A percentile compares a stretch with the other conserved stretches of the same genome.
These are phyloP conservation scores for Leptogaster cylindrica DNA, from an alignment of 2,888 invertebrate species.

Conservation along the genomic window DNA sequence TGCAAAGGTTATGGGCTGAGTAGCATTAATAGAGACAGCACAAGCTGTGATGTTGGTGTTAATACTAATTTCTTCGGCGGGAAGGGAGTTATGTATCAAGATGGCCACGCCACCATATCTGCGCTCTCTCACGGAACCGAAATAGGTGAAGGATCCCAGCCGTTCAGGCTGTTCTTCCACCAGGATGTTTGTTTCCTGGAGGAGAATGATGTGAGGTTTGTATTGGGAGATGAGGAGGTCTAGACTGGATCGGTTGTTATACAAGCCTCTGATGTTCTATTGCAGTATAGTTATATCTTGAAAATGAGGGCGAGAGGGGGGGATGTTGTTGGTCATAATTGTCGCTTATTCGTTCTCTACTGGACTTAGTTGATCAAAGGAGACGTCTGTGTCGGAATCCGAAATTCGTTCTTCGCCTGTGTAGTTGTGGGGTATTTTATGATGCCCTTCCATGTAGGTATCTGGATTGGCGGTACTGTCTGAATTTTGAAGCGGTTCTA, in stretches of 20 bases:
- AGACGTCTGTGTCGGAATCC: no score
- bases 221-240: not conserved
- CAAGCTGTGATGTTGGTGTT: not conserved
- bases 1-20: not conserved
- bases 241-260: not conserved
- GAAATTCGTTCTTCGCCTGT: no score
- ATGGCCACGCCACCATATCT: not conserved
- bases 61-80: not conserved
- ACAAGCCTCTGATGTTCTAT: not conserved
- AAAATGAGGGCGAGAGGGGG: not conserved
- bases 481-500: no score
- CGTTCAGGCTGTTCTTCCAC: not conserved
- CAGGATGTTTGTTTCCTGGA: no score
- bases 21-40: not conserved
- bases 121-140: not conserved
- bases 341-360: no score
- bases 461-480: no score
- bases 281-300: not conserved
- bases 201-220: not conserved
- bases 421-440: no score
- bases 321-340: no score
- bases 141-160: not conserved
- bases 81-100: not conserved
- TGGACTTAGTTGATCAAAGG: no score
- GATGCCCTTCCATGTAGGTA: no score